Evolutionary conservation across 2,888 invertebrate genomes (phyloP), one percentile per base, ranked within the genome.

Genomic region (Nycteola revayana): DNA sequence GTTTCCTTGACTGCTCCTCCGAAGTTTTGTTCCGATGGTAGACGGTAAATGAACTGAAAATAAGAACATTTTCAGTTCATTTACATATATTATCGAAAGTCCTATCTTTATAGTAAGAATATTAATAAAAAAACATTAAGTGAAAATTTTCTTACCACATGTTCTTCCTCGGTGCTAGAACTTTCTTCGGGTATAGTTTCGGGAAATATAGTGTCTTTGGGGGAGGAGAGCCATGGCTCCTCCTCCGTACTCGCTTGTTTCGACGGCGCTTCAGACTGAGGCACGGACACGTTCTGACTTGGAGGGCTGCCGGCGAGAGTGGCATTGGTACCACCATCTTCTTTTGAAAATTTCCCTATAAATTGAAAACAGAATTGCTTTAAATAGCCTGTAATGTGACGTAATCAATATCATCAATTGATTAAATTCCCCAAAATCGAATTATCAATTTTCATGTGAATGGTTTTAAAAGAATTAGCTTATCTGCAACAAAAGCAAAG

Each of bases 121-220:
- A n/a, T n/a, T n/a, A n/a, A n/a, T n/a, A n/a, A n/a, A n/a, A n/a
- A n/a, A n/a, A n/a, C n/a, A n/a, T n/a, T n/a, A n/a, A n/a, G n/a
- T n/a, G n/a, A n/a, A n/a, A n/a, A n/a, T 14, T 24, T 43, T 66
- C 79, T 83, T 74, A 92, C 96, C 65, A 97, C 96, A 72, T 96
- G 96, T 73, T 96, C 96, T 67, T 96, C 96, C 78, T 97, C 97
- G 33, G 96, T 94, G 60, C 96, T 96, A 2, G 96, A 96, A 66
- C 95, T 96, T 77, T 97, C 96, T 81, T 97, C 96, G 0, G 96
- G 96, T 57, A 96, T 96, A 4, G 96, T 96, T 90, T 96, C 96
- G 6, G 96, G 96, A 69, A 96, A 96, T 36, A 93, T 93, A 8
- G 94, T 95, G 46, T 96, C 96, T 75, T 96, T 96, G 2, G 96